Evolutionary conservation across 2,797 vertebrate genomes (phyloP).

Genomic region (Oophaga sylvatica): DNA sequence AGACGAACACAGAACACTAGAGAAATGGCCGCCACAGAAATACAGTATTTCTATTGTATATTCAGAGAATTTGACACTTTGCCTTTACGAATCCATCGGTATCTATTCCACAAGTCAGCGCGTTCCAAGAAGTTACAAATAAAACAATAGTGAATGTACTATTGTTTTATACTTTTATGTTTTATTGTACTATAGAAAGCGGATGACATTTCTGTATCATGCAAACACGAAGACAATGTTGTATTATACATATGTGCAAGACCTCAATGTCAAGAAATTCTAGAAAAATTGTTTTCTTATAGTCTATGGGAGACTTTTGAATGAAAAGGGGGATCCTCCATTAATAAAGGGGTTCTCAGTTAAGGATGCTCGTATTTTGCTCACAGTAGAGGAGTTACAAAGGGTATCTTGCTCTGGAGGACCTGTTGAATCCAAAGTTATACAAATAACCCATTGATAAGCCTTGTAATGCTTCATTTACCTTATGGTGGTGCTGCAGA

Average conservation of each 20-base stretch:
- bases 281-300: too few species aligned
- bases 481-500: too few species aligned
- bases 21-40: slow-evolving; percentile 21
- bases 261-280: background rate
- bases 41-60: slow-evolving; percentile 37
- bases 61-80: background rate
- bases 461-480: too few species aligned
- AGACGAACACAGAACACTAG: background rate
- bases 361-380: too few species aligned
- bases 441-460: too few species aligned
- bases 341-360: too few species aligned
- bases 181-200: background rate
- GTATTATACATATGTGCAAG: background rate
- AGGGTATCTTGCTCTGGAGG: too few species aligned
- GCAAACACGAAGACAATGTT: background rate
- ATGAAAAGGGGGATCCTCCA: too few species aligned
- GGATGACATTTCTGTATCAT: background rate
- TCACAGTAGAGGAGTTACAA: too few species aligned
- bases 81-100: background rate
- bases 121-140: background rate
- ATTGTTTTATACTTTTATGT: too few species aligned
- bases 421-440: too few species aligned
- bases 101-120: background rate
- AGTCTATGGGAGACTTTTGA: too few species aligned
- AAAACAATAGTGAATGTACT: background rate